Conservation (phyloP, 1,140 invertebrate species). For the Eupristina koningsbergeri region DNA sequence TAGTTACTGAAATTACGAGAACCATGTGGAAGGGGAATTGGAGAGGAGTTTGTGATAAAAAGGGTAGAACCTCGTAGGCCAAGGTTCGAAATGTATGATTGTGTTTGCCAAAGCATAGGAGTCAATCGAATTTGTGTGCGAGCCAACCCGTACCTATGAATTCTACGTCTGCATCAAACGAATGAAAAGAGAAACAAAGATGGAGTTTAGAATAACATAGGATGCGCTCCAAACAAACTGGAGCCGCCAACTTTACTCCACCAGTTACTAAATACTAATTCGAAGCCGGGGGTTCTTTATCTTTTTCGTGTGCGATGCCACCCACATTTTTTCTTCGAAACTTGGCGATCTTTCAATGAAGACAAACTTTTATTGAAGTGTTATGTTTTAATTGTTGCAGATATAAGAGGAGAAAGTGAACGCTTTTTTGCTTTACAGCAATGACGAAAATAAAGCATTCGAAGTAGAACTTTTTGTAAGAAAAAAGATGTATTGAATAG, state of each 20-base stretch:
- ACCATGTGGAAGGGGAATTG: no score
- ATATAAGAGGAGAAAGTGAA: background rate
- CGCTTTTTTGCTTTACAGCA: background rate
- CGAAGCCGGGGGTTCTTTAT: no score
- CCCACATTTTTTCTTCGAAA: no score
- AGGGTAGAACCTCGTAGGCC: background rate
- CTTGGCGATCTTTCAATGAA: no score
- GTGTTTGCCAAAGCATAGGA: background rate
- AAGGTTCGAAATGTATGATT: background rate
- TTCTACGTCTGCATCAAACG: background rate
- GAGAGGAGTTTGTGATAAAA: background rate
- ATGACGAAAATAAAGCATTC: no score
- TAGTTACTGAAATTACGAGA: background rate
- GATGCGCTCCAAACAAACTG: background rate
- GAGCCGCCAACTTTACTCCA: background rate
- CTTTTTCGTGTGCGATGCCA: no score
- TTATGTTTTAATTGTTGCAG: background rate
- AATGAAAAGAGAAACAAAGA: background rate
- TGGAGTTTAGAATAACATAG: background rate
- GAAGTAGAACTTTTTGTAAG: no score
- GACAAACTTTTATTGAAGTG: background rate
- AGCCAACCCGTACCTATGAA: background rate
- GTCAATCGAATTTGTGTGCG: background rate
- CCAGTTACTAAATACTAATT: background rate
- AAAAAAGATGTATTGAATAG: no score